Percentiles rank a stretch among this genome's conserved stretches.
phyloP scores from a whole-genome alignment of 2,113 vertebrate genomes.

The Periophthalmus modestus region DNA sequence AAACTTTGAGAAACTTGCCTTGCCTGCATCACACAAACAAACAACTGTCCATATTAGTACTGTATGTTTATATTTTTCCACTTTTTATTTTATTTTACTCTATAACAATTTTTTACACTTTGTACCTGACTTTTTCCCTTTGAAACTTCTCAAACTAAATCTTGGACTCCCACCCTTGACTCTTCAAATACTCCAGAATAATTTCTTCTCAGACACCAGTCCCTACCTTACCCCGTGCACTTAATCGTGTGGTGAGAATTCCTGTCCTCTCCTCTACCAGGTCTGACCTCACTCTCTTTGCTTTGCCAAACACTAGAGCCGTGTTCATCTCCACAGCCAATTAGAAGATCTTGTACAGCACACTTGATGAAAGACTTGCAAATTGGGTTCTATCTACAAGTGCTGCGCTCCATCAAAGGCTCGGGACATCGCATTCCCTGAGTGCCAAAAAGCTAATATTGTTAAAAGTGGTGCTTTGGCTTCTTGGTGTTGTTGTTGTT shows the following conservation, averaged over 20 bases:
- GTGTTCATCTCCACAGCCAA: conserved; percentile 41
- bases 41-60: no score
- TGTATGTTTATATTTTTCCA: no score
- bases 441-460: conserved; percentile 18
- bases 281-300: conserved; percentile 24
- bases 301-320: conserved; percentile 31
- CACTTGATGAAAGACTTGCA: conserved; percentile 43
- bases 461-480: conserved; percentile 6
- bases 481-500: conserved; percentile 5
- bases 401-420: conserved; percentile 22
- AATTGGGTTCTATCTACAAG: conserved; percentile 29
- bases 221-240: no score
- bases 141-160: not conserved
- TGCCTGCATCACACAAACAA: no score
- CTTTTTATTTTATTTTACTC: no score
- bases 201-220: not conserved
- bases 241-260: conserved; percentile 11
- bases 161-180: not conserved
- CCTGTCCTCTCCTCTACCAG: conserved; percentile 20
- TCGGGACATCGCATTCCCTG: conserved; percentile 12
- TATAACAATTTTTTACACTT: no score
- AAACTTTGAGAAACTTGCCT: no score
- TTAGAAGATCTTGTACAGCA: conserved; percentile 33
- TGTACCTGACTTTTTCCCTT: not conserved
- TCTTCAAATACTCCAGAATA: not conserved